Evolutionary conservation across 2,797 vertebrate genomes (phyloP).

Genomic region (Etheostoma perlongum): DNA sequence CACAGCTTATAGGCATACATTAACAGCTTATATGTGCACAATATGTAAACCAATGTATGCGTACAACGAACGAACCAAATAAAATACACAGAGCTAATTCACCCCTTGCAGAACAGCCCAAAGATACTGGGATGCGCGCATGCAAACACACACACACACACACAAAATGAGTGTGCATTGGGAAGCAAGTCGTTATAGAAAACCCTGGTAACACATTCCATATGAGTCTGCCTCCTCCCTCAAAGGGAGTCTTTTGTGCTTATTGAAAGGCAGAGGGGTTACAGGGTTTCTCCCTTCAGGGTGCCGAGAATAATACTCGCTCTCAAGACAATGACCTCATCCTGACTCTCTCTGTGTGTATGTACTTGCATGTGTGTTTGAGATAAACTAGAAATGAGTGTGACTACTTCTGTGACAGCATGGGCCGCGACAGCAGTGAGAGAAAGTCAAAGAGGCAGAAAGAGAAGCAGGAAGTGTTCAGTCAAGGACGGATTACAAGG

Average conservation of each 20-base stretch:
- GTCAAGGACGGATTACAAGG: conserved; percentile 60
- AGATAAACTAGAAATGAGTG: conserved; percentile 8
- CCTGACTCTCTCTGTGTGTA: conserved; percentile 51
- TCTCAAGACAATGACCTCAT: conserved; percentile 80
- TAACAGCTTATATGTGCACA: no score
- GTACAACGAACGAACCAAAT: not conserved
- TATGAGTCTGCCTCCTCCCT: conserved; percentile 69
- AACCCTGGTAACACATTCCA: conserved; percentile 82
- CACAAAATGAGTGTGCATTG: conserved; percentile 58
- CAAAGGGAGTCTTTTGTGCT: conserved; percentile 78
- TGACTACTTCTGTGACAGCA: conserved; percentile 11
- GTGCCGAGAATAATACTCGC: conserved; percentile 74
- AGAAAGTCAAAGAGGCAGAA: conserved; percentile 43
- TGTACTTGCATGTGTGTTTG: conserved; percentile 21
- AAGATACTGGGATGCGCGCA: conserved; percentile 8
- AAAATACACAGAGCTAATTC: conserved; percentile 23
- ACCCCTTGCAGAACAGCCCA: conserved; percentile 12
- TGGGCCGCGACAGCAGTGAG: not conserved
- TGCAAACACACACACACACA: conserved; percentile 6
- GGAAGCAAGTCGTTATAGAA: conserved; percentile 58
- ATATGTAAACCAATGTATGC: no score
- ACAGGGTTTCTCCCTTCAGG: conserved; percentile 84
- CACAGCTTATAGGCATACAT: no score
- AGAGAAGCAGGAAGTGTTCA: conserved; percentile 55
- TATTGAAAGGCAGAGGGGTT: conserved; percentile 79